phyloP scores from a whole-genome alignment of 1,140 invertebrate species.

The Octopus bimaculoides region DNA sequence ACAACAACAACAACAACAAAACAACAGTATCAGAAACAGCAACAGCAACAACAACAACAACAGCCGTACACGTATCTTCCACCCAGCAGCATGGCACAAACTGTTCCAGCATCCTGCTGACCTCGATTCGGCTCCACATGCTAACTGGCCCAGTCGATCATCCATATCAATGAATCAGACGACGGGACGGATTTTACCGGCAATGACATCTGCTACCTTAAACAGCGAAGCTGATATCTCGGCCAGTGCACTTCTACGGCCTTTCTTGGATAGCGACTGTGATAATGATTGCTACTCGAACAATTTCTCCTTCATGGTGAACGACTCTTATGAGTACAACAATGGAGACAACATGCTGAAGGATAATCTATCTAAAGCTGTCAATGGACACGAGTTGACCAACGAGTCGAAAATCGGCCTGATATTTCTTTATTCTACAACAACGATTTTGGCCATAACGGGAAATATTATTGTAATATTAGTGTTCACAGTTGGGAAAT shows the following conservation, averaged over 20 bases:
- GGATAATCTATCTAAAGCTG: not conserved
- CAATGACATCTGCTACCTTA: too few relatives aligned
- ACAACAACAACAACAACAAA: too few relatives aligned
- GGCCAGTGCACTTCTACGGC: not conserved
- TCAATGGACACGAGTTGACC: constrained; percentile 6
- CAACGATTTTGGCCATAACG: constrained; percentile 42
- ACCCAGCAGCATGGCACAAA: too few relatives aligned
- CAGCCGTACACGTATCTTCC: too few relatives aligned
- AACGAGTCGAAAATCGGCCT: constrained; percentile 25
- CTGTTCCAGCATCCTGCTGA: too few relatives aligned
- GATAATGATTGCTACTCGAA: not conserved
- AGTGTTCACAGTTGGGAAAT: constrained; percentile 41
- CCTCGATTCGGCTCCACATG: too few relatives aligned
- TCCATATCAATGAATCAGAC: too few relatives aligned
- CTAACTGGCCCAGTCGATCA: too few relatives aligned
- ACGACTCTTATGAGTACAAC: not conserved
- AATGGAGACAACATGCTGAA: not conserved
- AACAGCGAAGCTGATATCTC: too few relatives aligned
- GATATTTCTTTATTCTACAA: constrained; percentile 41
- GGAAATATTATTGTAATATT: constrained; percentile 48
- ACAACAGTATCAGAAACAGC: too few relatives aligned
- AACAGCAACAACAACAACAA: too few relatives aligned
- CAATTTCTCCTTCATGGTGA: not conserved
- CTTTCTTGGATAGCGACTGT: not conserved
- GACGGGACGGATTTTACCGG: too few relatives aligned